Conservation (phyloP, 1,140 invertebrate species). For the Drosophila santomea region DNA sequence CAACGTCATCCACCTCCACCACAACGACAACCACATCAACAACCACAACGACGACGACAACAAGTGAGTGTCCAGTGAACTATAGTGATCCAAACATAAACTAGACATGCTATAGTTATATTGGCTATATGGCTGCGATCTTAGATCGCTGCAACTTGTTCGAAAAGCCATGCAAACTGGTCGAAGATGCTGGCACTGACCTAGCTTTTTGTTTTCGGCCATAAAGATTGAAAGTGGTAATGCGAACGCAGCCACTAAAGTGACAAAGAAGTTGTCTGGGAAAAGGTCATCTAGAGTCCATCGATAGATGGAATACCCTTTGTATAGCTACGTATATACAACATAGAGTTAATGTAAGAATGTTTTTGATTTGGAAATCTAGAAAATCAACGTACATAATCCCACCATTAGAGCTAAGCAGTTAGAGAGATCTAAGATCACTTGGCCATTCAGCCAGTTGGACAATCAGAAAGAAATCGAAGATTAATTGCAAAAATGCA, state of each 20-base stretch:
- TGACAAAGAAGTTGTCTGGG: conserved; percentile 28
- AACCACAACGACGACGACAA: conserved; percentile 61
- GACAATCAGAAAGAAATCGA: not conserved
- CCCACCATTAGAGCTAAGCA: not conserved
- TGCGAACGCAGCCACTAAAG: conserved; percentile 24
- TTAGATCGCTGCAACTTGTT: conserved; percentile 9
- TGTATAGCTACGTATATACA: not conserved
- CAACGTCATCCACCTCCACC: conserved; percentile 38
- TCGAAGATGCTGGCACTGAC: conserved; percentile 71
- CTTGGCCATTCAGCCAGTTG: not conserved
- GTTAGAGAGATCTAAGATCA: not conserved
- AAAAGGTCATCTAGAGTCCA: conserved; percentile 2
- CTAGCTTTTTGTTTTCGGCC: conserved; percentile 60
- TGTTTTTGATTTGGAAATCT: too few relatives aligned
- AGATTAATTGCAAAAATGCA: conserved; percentile 7
- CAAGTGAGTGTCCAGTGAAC: conserved; percentile 55
- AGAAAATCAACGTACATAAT: too few relatives aligned
- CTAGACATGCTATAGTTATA: not conserved
- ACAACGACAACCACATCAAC: conserved; percentile 54
- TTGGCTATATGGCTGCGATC: not conserved
- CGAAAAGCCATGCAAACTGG: conserved; percentile 56
- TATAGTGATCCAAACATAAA: not conserved
- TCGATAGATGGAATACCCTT: conserved; percentile 6
- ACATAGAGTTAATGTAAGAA: too few relatives aligned
- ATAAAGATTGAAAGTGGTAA: conserved; percentile 62